Evolutionary conservation across 2,888 invertebrate genomes (phyloP), one percentile per base, ranked within the genome.

Genomic region (Antitype chi): DNA sequence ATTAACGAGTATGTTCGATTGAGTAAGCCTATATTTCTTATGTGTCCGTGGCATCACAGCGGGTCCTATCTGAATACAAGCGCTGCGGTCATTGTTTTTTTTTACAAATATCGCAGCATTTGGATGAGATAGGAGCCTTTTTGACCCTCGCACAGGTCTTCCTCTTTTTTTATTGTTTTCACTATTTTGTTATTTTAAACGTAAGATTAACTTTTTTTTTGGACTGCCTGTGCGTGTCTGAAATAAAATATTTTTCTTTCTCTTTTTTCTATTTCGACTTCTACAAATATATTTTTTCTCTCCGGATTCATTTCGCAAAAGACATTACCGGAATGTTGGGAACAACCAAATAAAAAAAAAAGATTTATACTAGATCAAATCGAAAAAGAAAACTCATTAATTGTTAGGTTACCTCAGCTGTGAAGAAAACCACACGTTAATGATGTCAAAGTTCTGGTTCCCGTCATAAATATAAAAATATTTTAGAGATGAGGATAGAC

Each of bases 391-490:
- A 20, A 0, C 59, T 62, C 32, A 63, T 59, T 59, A n/a, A 25
- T 20, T 55, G 32, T 60, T 4, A 64, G 20, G 15, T 53, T 53
- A 64, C 20, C 55, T 43, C 28, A 69, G 47, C 20, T 9, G 23
- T 23, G 15, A 32, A 49, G 32, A 38, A 62, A 53, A n/a, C 20
- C 15, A 32, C 9, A 47, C 59, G 57, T 47, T 63, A 68, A 60
- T 68, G 23, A 76, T 52, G 25, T 64, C 23, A 69, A 63, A 17
- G 20, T 71, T 70, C 13, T 60, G 23, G 49, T 62, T 74, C 62
- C 53, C 43, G 57, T 23, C 11, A 59, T 66, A 66, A 67, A 57
- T 62, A 52, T 68, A 15, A 32, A 79, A 57, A 79, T 62, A 72
- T 43, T 55, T 55, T 49, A 23, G 60, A 68, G 32, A 47, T 59